Percentiles rank a stretch among this genome's conserved stretches.
These are phyloP conservation scores for Cephus pygmeus DNA, from an alignment of 2,888 invertebrate genomes.

Conservation along the genomic window DNA sequence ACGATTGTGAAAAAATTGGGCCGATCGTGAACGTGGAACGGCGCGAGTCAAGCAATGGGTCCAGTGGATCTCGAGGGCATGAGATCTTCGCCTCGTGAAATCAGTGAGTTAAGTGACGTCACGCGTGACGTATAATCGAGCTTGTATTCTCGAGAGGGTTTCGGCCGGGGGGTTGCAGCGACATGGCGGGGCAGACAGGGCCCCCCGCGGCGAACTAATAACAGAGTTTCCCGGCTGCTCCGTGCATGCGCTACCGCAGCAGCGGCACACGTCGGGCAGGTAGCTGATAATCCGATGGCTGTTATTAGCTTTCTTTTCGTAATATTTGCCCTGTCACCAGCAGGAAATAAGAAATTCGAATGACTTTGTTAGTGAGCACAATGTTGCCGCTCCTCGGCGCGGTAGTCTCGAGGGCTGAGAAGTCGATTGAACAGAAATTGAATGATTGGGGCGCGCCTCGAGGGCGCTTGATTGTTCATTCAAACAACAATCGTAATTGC, in stretches of 20 bases:
- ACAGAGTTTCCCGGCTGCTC: conserved; percentile 53
- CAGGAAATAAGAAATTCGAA: conserved; percentile 58
- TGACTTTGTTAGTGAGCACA: conserved; percentile 38
- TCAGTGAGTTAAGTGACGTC: conserved; percentile 1
- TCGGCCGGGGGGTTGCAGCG: neutral
- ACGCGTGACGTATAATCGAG: neutral
- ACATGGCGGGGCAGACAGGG: conserved; percentile 17
- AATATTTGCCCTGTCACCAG: conserved; percentile 63
- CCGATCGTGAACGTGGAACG: neutral
- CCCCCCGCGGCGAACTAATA: conserved; percentile 62
- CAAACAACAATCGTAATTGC: conserved; percentile 67
- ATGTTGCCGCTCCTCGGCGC: conserved; percentile 9
- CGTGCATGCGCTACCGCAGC: conserved; percentile 31
- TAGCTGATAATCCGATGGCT: conserved; percentile 43
- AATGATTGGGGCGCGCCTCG: conserved; percentile 64
- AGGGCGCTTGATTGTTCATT: conserved; percentile 67
- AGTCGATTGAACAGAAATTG: conserved; percentile 66
- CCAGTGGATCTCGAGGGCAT: neutral
- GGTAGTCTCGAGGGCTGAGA: conserved; percentile 35
- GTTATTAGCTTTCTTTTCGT: conserved; percentile 63
- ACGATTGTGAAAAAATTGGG: neutral
- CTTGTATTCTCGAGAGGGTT: neutral
- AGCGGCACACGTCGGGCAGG: conserved; percentile 41
- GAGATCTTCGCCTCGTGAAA: neutral
- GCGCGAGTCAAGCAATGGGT: neutral